Evolutionary conservation across 2,888 invertebrate species (phyloP).

Genomic region (Rotaria macrura): DNA sequence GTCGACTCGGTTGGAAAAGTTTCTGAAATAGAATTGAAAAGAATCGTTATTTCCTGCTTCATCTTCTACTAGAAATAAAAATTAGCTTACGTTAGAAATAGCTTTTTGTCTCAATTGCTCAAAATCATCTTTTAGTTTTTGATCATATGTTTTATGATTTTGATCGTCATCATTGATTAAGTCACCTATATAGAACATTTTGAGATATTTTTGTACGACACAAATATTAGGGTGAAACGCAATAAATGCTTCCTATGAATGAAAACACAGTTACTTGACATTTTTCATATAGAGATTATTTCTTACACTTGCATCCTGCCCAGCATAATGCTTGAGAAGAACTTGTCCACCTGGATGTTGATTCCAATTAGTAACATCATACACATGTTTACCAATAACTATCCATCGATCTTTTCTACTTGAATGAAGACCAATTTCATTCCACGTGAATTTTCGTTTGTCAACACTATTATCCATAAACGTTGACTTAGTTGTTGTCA

Average conservation of each 20-base stretch:
- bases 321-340: conserved; percentile 46
- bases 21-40: conserved; percentile 36
- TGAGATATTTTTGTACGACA: conserved; percentile 42
- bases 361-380: conserved; percentile 45
- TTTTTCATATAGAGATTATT: background rate
- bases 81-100: background rate
- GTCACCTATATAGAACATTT: conserved; percentile 41
- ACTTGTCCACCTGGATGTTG: conserved; percentile 47
- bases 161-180: conserved; percentile 35
- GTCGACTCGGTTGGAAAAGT: conserved; percentile 41
- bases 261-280: background rate
- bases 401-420: conserved; percentile 45
- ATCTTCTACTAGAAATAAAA: background rate
- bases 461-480: background rate
- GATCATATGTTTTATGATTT: background rate
- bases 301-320: conserved; percentile 40
- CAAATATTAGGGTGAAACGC: conserved; percentile 44
- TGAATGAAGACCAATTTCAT: conserved; percentile 42
- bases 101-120: conserved; percentile 38
- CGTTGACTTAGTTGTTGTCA: background rate
- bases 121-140: conserved; percentile 38
- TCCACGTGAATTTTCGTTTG: conserved; percentile 39
- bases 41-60: background rate
- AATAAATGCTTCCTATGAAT: conserved; percentile 42
- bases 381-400: conserved; percentile 46